Conservation (phyloP, 2,113 vertebrate genomes). For the Ceuthmochares aereus region DNA sequence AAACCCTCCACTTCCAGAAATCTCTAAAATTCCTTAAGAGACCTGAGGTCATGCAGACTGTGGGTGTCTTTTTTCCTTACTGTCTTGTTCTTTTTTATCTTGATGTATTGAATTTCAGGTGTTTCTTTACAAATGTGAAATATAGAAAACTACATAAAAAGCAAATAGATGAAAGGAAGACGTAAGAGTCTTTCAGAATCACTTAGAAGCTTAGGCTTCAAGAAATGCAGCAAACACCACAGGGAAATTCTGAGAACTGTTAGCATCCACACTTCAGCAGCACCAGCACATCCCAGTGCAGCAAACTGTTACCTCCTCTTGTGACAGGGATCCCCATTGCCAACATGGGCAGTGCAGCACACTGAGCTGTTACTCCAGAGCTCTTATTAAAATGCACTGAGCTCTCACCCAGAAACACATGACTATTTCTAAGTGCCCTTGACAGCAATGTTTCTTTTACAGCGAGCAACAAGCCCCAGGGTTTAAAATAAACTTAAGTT, state of each 20-base stretch:
- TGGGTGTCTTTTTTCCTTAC: background rate
- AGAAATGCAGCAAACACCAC: background rate
- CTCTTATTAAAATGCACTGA: background rate
- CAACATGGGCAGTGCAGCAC: accelerated
- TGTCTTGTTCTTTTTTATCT: background rate
- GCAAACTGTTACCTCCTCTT: background rate
- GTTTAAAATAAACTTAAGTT: constrained; percentile 22
- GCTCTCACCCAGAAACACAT: background rate
- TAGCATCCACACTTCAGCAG: background rate
- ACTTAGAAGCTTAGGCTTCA: background rate
- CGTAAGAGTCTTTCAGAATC: background rate
- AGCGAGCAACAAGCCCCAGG: background rate
- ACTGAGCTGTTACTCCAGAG: background rate
- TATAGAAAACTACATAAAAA: background rate
- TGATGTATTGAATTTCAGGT: background rate
- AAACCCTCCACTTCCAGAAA: background rate
- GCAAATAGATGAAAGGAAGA: background rate
- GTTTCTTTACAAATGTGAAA: background rate
- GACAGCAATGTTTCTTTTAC: background rate
- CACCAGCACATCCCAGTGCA: background rate
- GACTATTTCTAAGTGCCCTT: constrained; percentile 26
- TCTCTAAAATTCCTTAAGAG: accelerated
- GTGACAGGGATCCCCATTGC: accelerated
- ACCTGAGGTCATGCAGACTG: background rate
- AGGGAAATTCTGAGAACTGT: background rate